Evolutionary conservation across 2,113 vertebrate genomes (phyloP).

Genomic region (Lontra canadensis): DNA sequence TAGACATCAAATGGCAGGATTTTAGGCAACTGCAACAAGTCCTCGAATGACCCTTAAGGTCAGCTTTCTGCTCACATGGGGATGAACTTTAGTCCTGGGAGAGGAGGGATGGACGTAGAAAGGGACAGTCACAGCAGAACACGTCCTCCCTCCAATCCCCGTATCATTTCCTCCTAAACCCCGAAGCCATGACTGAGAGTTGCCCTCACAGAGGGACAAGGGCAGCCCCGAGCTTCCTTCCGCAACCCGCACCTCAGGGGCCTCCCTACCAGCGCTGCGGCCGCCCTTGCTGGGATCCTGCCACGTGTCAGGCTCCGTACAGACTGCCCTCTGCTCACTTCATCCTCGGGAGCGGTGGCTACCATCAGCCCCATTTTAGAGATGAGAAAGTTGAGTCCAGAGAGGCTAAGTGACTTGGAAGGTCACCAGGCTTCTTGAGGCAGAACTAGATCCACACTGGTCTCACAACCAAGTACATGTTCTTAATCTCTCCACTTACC

Average conservation of each 20-base stretch:
- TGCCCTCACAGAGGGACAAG: fast-evolving
- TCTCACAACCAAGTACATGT: not conserved
- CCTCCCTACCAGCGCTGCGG: not conserved
- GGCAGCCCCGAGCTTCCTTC: not conserved
- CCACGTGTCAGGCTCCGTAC: not conserved
- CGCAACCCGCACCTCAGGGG: not conserved
- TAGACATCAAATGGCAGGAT: not conserved
- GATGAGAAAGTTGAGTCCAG: not conserved
- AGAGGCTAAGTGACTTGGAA: not conserved
- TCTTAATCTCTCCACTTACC: not conserved
- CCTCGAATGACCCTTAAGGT: not conserved
- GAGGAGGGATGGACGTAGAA: not conserved
- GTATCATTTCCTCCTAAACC: not conserved
- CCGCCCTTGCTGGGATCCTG: not conserved
- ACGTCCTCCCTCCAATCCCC: not conserved
- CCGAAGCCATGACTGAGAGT: not conserved
- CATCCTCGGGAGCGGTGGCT: not conserved
- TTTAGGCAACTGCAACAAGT: not conserved
- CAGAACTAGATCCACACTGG: not conserved
- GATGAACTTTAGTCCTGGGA: not conserved
- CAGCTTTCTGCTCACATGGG: not conserved
- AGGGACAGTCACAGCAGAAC: not conserved
- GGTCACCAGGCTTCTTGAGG: not conserved
- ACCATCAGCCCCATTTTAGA: not conserved
- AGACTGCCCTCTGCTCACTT: not conserved